phyloP scores from a whole-genome alignment of 37 sponge, comb jelly and placozoan species.

The Cladorhizidae sp. region DNA sequence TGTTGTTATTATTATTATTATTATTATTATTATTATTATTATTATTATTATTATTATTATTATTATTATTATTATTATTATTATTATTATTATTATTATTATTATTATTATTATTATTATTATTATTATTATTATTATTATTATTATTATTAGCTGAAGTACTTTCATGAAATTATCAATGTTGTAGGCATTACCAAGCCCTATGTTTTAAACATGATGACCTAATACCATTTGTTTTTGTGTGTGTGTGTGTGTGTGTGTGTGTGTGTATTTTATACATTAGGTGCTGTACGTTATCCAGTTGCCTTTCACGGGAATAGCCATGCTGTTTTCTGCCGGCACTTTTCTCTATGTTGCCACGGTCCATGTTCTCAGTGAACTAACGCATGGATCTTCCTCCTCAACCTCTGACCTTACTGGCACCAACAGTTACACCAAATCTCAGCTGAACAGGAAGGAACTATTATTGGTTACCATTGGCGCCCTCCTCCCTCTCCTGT shows the following conservation, averaged over 20 bases:
- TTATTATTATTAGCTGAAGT: too few relatives aligned
- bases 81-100: too few relatives aligned
- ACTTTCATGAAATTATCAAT: too few relatives aligned
- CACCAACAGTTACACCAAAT: neutral
- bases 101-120: too few relatives aligned
- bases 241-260: neutral
- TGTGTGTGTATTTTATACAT: neutral
- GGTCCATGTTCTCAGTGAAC: conserved; percentile 95
- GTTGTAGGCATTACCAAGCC: too few relatives aligned
- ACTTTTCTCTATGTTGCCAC: conserved; percentile 99
- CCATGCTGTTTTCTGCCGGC: conserved; percentile 97
- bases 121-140: too few relatives aligned
- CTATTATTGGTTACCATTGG: conserved; percentile 54
- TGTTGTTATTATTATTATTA: too few relatives aligned
- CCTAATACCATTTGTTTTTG: neutral
- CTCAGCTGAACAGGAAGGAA: conserved; percentile 59
- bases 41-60: too few relatives aligned
- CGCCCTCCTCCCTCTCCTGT: conserved; percentile 65
- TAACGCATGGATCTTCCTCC: conserved; percentile 44
- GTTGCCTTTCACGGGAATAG: conserved; percentile 84
- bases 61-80: too few relatives aligned
- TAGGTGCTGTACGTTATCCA: conserved; percentile 55
- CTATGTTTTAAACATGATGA: too few relatives aligned
- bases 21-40: too few relatives aligned
- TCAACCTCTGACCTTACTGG: neutral